Conservation (phyloP, 2,113 vertebrate species). For the Ivindomyrus marchei region DNA sequence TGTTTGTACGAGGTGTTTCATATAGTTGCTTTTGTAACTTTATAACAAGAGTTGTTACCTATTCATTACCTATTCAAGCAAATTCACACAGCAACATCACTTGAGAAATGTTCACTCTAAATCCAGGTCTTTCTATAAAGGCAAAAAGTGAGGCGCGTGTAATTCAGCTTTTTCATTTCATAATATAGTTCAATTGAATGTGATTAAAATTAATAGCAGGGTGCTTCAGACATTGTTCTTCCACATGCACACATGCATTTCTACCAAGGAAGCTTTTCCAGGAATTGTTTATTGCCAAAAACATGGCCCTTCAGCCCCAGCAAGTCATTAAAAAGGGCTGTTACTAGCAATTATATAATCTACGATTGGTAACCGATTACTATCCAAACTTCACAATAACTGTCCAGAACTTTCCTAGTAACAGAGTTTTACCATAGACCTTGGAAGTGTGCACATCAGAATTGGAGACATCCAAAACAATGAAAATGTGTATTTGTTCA, state of each 20-base stretch:
- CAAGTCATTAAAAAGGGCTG: not conserved
- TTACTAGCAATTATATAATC: not conserved
- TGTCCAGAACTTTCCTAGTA: not conserved
- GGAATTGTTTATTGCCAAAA: not conserved
- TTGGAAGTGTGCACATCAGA: not conserved
- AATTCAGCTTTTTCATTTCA: not conserved
- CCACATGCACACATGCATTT: not conserved
- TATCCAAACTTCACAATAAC: not conserved
- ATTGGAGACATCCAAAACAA: not conserved
- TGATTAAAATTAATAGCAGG: not conserved
- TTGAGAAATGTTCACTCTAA: not conserved
- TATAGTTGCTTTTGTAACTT: not conserved
- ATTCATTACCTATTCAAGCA: not conserved
- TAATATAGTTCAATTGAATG: not conserved
- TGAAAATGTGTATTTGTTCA: conserved; percentile 2
- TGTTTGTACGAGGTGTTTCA: too few relatives aligned
- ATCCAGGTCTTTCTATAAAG: not conserved
- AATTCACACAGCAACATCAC: not conserved
- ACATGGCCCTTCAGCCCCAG: not conserved
- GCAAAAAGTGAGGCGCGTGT: not conserved
- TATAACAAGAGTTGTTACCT: not conserved
- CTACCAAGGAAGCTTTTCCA: not conserved
- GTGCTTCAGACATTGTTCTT: not conserved
- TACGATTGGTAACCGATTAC: not conserved
- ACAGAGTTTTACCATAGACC: not conserved